A percentile compares a stretch with the other conserved stretches of the same genome.
Evolutionary conservation across 2,113 vertebrate species (phyloP).

Genomic region (Serilophus lunatus): DNA sequence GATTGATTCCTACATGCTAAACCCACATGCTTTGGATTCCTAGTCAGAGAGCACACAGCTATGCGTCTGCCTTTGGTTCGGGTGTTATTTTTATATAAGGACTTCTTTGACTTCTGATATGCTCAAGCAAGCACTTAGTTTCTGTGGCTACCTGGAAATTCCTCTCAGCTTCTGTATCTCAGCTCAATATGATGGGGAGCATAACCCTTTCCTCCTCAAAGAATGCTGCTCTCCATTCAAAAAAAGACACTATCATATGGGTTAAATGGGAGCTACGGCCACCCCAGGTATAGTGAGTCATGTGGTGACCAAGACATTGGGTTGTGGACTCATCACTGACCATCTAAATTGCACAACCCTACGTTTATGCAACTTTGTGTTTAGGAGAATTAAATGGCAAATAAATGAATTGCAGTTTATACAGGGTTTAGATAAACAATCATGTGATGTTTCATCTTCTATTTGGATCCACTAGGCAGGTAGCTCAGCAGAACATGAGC

Average conservation of each 20-base stretch:
- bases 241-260: neutral
- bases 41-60: neutral
- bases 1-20: neutral
- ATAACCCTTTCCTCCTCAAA: neutral
- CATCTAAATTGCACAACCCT: neutral
- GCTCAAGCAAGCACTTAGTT: neutral
- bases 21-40: neutral
- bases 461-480: neutral
- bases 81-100: neutral
- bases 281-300: neutral
- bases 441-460: neutral
- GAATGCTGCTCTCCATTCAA: neutral
- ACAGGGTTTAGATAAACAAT: neutral
- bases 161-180: neutral
- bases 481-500: neutral
- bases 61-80: neutral
- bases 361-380: neutral
- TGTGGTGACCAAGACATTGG: neutral
- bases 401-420: neutral
- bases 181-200: rapidly evolving
- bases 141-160: neutral
- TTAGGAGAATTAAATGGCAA: neutral
- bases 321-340: neutral
- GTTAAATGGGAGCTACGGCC: rapidly evolving
- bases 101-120: neutral